Evolutionary conservation across 2,113 vertebrate genomes (phyloP), one percentile per base, ranked within the genome.

Genomic region (Xyrauchen texanus): DNA sequence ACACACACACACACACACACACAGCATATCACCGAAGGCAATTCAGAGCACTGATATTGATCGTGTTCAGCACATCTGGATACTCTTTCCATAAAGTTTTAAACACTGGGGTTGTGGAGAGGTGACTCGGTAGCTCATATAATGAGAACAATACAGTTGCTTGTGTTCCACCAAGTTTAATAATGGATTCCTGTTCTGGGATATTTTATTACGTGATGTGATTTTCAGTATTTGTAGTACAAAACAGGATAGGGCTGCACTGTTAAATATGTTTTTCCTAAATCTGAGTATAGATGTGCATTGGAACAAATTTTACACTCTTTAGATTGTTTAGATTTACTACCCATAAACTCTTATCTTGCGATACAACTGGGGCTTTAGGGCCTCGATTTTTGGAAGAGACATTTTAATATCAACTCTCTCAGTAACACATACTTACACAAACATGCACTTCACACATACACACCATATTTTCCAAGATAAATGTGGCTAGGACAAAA

Each of bases 51-150:
- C 46, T 52, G 72, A 75, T 63, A 63, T 75, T 42, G 60, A 75
- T 75, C 21, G 8, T 4, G 13, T 0, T 7, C 47, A 44, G 74
- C 47, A 55, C 74, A 76, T 76, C 74, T 76, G 74, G 74, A 45
- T 55, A 11, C 62, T 66, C 62, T 76, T 66, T 76, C 21, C 51
- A 65, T 65, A 76, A 55, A 65, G 62, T 76, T 76, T 76, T 76
- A 65, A 63, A 75, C 60, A 51, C 58, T 52, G 46, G 11, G 72
- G 72, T 63, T 76, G 74, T 65, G 16, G 51, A 53, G 62, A 76
- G 49, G 11, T 53, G 62, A 66, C 51, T 52, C 74, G 45, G 49
- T 44, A 76, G 73, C 61, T 52, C 47, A 45, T 47, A 55, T 44
- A 76, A 55, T 65, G 0, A 3, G 5, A 15, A 65, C 49, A 13